Percentiles rank a stretch among this genome's conserved stretches.
Evolutionary conservation across 2,797 vertebrate genomes (phyloP).

Genomic region (Thamnophis elegans): DNA sequence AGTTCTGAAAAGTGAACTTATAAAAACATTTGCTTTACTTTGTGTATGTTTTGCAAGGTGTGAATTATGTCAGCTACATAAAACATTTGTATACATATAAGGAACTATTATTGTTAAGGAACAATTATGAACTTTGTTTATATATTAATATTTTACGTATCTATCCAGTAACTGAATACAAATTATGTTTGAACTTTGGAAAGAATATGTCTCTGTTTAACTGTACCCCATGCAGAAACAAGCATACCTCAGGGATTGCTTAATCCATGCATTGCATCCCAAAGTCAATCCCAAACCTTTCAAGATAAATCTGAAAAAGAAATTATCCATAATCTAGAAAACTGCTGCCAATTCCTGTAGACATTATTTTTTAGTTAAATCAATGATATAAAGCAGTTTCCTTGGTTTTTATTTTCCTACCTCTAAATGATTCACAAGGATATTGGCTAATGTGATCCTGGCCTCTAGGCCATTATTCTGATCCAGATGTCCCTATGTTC

Average conservation of each 20-base stretch:
- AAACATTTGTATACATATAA: not conserved
- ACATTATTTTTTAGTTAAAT: not conserved
- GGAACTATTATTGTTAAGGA: not conserved
- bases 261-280: not conserved
- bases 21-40: not conserved
- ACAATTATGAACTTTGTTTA: not conserved
- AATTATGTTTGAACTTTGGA: not conserved
- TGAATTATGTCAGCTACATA: not conserved
- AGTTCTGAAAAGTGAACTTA: not conserved
- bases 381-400: not conserved
- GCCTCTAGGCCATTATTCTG: not conserved
- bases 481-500: not conserved
- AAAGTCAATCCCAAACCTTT: not conserved
- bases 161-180: not conserved
- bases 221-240: not conserved
- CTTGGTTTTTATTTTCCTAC: not conserved
- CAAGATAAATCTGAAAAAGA: not conserved
- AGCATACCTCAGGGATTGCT: not conserved
- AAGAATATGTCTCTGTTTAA: not conserved
- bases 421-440: not conserved
- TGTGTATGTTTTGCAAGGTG: not conserved
- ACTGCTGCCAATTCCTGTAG: not conserved
- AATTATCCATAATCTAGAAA: not conserved
- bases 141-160: not conserved
- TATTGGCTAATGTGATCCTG: not conserved